Percentiles rank a stretch among this genome's conserved stretches.
Evolutionary conservation across 2,113 vertebrate genomes (phyloP).

Genomic region (Pedetes capensis): DNA sequence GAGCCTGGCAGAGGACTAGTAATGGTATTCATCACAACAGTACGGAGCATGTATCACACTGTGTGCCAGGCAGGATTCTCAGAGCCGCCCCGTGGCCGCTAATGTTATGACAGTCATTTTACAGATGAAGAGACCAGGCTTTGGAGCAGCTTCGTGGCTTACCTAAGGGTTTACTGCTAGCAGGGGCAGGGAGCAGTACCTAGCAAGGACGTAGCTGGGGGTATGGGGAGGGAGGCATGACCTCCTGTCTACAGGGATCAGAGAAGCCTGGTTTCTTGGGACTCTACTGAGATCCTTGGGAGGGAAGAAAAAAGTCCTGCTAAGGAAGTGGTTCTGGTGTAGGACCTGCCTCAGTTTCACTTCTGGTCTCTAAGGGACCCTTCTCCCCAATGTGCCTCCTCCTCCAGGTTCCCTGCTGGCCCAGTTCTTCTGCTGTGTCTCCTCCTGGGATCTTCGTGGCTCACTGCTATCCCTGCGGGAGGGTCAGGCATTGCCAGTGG

Average conservation of each 20-base stretch:
- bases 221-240: background rate
- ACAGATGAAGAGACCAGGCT: background rate
- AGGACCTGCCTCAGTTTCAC: background rate
- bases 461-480: constrained; percentile 87
- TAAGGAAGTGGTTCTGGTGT: background rate
- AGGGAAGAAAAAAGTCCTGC: background rate
- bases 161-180: background rate
- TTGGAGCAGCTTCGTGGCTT: background rate
- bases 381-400: constrained; percentile 84
- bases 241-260: background rate
- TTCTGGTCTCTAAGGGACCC: constrained; percentile 69
- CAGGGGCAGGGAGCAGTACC: background rate
- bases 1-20: background rate
- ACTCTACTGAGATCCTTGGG: background rate
- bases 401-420: constrained; percentile 87
- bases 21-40: background rate
- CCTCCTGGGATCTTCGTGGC: constrained; percentile 86
- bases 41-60: too few relatives aligned
- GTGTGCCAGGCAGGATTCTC: background rate
- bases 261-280: background rate
- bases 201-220: background rate
- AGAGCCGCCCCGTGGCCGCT: background rate
- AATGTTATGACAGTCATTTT: background rate
- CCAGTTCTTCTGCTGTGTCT: constrained; percentile 91
- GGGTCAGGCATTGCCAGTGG: constrained; percentile 82